Conservation (phyloP, 2,888 invertebrate species). For the Blastobasis lacticolella region DNA sequence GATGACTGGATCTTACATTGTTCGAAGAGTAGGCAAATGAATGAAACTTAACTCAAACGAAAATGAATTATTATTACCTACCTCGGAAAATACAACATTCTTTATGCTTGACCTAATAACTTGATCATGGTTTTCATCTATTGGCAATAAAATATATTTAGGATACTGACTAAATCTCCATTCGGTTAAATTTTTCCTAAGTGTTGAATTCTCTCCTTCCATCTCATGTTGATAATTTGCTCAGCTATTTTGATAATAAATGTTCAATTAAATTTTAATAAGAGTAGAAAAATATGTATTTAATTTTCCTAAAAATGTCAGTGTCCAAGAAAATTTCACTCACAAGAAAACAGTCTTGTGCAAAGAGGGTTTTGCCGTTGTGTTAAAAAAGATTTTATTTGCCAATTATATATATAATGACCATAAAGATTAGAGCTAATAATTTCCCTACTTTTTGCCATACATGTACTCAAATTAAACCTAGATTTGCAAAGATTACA, state of each 20-base stretch:
- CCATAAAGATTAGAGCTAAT: too few species aligned
- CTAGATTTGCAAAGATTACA: too few species aligned
- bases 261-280: neutral
- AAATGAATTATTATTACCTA: conserved; percentile 26
- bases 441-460: too few species aligned
- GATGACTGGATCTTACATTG: neutral
- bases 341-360: too few species aligned
- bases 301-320: conserved; percentile 2
- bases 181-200: conserved; percentile 59
- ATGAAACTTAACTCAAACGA: neutral
- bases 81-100: conserved; percentile 76
- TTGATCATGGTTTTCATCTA: conserved; percentile 74
- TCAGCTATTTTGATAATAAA: neutral
- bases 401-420: too few species aligned
- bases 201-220: conserved; percentile 50
- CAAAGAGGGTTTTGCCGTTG: too few species aligned
- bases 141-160: conserved; percentile 66
- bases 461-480: too few species aligned
- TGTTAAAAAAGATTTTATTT: too few species aligned
- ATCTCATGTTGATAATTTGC: conserved; percentile 37
- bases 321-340: neutral
- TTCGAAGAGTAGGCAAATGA: neutral
- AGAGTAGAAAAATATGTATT: conserved; percentile 3
- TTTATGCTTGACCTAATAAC: conserved; percentile 52
- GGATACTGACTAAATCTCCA: conserved; percentile 65